Conservation (phyloP, 2,797 vertebrate species). For the Gephyroberyx darwinii region DNA sequence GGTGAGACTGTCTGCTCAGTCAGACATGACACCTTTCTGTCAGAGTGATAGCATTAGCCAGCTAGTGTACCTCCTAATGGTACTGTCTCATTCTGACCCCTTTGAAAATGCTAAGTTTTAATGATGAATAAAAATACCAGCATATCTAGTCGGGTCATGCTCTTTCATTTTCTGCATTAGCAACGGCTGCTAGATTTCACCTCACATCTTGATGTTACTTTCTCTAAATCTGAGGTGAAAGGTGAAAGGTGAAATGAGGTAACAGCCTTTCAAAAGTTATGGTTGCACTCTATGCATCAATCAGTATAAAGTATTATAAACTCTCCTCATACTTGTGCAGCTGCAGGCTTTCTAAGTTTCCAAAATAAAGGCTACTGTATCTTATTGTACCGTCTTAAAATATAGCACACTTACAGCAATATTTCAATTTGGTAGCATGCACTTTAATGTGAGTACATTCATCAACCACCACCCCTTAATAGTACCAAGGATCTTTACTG, state of each 20-base stretch:
- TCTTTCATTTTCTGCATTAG: not conserved
- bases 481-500: not conserved
- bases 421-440: not conserved
- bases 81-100: slow-evolving; percentile 9
- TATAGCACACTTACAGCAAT: not conserved
- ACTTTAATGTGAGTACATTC: not conserved
- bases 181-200: slow-evolving; percentile 32
- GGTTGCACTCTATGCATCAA: not conserved
- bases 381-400: not conserved
- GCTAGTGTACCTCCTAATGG: slow-evolving; percentile 1
- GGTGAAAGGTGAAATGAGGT: slow-evolving; percentile 8
- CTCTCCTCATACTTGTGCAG: not conserved
- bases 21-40: slow-evolving; percentile 67
- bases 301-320: not conserved
- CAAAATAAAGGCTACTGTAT: not conserved
- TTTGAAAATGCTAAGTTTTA: slow-evolving; percentile 10
- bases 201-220: slow-evolving; percentile 7
- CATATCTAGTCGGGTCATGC: slow-evolving; percentile 7
- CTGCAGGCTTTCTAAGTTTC: not conserved
- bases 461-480: not conserved
- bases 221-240: slow-evolving; percentile 7
- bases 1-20: slow-evolving; percentile 48
- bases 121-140: slow-evolving; percentile 20
- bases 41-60: slow-evolving; percentile 4
- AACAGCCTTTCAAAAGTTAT: not conserved